Percentiles rank a stretch among this genome's conserved stretches.
phyloP scores from a whole-genome alignment of 2,888 invertebrate genomes.

The Aspidapion aeneum region DNA sequence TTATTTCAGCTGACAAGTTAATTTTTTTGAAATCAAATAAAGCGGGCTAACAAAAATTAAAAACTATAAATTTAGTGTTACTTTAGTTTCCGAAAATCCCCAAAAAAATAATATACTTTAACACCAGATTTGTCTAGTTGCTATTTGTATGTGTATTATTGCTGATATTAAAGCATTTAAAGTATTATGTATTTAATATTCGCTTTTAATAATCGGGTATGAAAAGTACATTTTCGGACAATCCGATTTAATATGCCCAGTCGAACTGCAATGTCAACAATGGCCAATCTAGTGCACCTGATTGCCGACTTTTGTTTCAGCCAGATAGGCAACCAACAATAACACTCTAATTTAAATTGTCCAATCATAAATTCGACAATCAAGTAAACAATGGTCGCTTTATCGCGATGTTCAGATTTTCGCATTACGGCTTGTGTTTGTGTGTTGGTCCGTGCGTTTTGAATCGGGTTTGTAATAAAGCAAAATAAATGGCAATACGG shows the following conservation, averaged over 20 bases:
- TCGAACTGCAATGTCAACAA: constrained; percentile 19
- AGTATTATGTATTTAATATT: too few species aligned
- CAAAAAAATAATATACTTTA: too few species aligned
- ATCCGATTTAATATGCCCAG: neutral
- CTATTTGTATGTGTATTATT: too few species aligned
- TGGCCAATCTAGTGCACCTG: constrained; percentile 23
- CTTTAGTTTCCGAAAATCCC: too few species aligned
- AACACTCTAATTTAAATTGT: constrained; percentile 48
- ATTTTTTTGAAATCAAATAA: too few species aligned
- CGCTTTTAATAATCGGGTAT: too few species aligned
- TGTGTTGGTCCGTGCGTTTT: neutral
- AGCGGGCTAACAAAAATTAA: too few species aligned
- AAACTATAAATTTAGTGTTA: too few species aligned
- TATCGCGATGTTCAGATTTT: constrained; percentile 50
- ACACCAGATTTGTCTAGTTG: too few species aligned
- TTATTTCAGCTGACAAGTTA: too few species aligned
- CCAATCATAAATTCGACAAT: constrained; percentile 51
- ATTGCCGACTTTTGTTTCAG: constrained; percentile 48
- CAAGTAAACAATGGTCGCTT: constrained; percentile 50
- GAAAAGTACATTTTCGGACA: too few species aligned
- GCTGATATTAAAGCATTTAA: too few species aligned
- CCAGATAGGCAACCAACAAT: constrained; percentile 39
- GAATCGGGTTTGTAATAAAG: constrained; percentile 26
- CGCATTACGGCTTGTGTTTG: constrained; percentile 40
- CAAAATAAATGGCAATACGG: constrained; percentile 40